phyloP scores from a whole-genome alignment of 2,888 invertebrate species.

The Odontomyia ornata region DNA sequence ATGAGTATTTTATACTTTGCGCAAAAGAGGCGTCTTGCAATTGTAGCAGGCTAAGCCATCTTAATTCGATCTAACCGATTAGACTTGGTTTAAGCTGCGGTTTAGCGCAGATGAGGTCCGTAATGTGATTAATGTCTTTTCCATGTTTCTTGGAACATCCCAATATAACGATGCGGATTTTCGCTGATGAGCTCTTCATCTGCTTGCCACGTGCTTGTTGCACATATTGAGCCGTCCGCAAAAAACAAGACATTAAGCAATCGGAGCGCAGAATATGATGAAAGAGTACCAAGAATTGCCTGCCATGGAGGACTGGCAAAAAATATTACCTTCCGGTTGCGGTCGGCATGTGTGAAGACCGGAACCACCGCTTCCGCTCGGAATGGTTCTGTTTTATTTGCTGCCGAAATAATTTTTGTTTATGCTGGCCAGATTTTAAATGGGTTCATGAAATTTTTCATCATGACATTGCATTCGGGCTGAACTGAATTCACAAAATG shows the following conservation, averaged over 20 bases:
- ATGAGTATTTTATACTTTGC: not conserved
- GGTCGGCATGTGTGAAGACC: conserved; percentile 3
- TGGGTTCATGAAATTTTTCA: too few relatives aligned
- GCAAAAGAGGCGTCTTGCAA: not conserved
- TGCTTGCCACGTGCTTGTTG: not conserved
- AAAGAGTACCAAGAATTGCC: not conserved
- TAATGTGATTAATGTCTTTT: not conserved
- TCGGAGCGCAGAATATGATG: not conserved
- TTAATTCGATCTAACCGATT: not conserved
- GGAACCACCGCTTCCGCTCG: conserved; percentile 19
- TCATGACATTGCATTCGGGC: too few relatives aligned
- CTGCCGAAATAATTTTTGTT: not conserved
- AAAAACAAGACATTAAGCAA: not conserved
- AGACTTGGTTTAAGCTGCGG: not conserved
- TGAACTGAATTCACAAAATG: too few relatives aligned
- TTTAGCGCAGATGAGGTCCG: not conserved
- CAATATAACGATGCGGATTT: not conserved
- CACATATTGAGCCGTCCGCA: not conserved
- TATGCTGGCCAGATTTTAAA: too few relatives aligned
- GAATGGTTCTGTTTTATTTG: not conserved
- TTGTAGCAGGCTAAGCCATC: not conserved
- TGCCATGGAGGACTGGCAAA: conserved; percentile 21
- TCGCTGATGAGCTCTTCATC: not conserved
- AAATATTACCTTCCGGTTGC: conserved; percentile 26
- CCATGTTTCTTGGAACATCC: not conserved